phyloP scores from a whole-genome alignment of 2,888 invertebrate species.

The Stenoptilia bipunctidactyla region DNA sequence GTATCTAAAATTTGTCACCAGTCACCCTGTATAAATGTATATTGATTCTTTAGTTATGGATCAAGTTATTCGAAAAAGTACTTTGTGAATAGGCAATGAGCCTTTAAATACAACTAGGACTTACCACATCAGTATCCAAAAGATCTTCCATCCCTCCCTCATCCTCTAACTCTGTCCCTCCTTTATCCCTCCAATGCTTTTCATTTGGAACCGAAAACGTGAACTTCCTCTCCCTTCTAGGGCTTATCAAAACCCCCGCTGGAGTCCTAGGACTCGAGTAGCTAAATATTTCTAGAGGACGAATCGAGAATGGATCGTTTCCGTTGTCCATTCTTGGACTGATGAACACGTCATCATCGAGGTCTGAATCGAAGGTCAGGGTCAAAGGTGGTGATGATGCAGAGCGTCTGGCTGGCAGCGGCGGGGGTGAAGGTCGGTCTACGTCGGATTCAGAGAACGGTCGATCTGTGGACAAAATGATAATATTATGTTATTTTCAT shows the following conservation, averaged over 20 bases:
- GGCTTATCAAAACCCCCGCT: slow-evolving; percentile 51
- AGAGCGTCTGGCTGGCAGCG: slow-evolving; percentile 36
- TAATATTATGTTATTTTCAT: neutral
- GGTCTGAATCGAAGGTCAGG: slow-evolving; percentile 45
- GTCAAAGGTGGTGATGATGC: slow-evolving; percentile 51
- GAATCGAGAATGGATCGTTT: slow-evolving; percentile 51
- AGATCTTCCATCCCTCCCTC: slow-evolving; percentile 20
- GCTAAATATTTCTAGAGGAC: slow-evolving; percentile 53
- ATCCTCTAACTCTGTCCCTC: slow-evolving; percentile 55
- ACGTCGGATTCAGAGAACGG: slow-evolving; percentile 58
- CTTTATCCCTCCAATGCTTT: slow-evolving; percentile 63
- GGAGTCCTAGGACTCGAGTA: slow-evolving; percentile 51
- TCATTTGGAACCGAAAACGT: slow-evolving; percentile 54
- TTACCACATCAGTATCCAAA: slow-evolving; percentile 45
- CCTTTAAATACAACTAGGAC: too few relatives aligned
- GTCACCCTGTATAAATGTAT: too few relatives aligned
- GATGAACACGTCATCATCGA: slow-evolving; percentile 63
- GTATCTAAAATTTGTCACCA: too few relatives aligned
- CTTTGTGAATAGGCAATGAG: too few relatives aligned
- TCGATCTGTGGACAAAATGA: slow-evolving; percentile 36
- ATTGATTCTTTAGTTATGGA: too few relatives aligned
- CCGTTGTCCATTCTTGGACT: slow-evolving; percentile 42
- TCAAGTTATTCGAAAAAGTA: too few relatives aligned
- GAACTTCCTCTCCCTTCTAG: slow-evolving; percentile 48
- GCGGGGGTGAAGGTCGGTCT: slow-evolving; percentile 29